Conservation (phyloP, 2,888 invertebrate genomes). For the Rhingia campestris region DNA sequence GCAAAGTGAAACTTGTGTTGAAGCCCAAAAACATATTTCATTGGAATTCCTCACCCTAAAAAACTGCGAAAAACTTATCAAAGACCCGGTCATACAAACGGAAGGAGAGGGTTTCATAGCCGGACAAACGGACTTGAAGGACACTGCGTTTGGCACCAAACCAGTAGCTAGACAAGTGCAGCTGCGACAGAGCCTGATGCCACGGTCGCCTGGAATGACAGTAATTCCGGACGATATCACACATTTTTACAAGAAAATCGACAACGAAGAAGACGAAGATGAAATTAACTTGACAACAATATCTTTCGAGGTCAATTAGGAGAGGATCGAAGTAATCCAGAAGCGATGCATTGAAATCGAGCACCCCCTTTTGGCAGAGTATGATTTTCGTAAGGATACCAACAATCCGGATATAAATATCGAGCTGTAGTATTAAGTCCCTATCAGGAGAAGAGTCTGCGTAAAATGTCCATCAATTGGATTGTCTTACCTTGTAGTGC, state of each 20-base stretch:
- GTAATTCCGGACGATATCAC: constrained; percentile 96
- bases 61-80: constrained; percentile 97
- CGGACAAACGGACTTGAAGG: constrained; percentile 84
- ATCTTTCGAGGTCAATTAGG: constrained; percentile 96
- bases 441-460: constrained; percentile 98
- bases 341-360: constrained; percentile 99
- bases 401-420: constrained; percentile 97
- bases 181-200: constrained; percentile 82
- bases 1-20: constrained; percentile 98
- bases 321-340: constrained; percentile 98
- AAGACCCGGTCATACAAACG: constrained; percentile 96
- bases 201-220: constrained; percentile 76
- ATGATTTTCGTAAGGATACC: constrained; percentile 98
- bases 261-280: constrained; percentile 95
- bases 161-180: constrained; percentile 75
- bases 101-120: constrained; percentile 85
- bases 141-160: constrained; percentile 84
- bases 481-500: constrained; percentile 99
- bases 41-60: constrained; percentile 96
- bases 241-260: constrained; percentile 97
- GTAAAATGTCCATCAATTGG: constrained; percentile 99
- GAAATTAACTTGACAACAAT: constrained; percentile 90
- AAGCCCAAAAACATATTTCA: constrained; percentile 98
- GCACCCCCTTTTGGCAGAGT: constrained; percentile 97
- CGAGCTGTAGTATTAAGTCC: constrained; percentile 96